Conservation (phyloP, 2,113 vertebrate species). For the Empidonax traillii region DNA sequence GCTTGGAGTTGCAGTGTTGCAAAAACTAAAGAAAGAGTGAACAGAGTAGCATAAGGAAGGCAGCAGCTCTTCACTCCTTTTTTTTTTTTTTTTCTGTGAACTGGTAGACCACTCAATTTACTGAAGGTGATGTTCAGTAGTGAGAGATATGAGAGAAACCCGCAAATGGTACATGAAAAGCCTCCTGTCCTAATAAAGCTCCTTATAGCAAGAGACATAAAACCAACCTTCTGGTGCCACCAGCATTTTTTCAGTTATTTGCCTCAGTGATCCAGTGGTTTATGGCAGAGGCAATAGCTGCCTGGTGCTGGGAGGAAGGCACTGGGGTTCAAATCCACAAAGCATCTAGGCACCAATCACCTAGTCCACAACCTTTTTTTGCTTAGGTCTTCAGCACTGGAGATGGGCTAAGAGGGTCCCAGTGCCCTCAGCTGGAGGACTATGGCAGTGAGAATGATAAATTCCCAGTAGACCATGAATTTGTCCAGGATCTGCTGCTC, state of each 20-base stretch:
- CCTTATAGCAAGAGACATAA: not conserved
- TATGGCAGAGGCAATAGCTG: not conserved
- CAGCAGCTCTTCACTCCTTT: not conserved
- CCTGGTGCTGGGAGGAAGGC: not conserved
- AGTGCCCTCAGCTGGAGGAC: not conserved
- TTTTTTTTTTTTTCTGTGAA: not conserved
- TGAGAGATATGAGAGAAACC: not conserved
- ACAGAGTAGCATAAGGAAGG: not conserved
- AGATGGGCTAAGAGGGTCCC: fast-evolving
- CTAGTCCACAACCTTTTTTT: not conserved
- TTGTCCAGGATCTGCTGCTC: not conserved
- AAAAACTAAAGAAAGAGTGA: not conserved
- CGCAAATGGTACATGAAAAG: not conserved
- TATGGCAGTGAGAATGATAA: fast-evolving
- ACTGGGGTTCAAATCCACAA: not conserved
- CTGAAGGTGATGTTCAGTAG: not conserved
- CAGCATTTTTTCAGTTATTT: not conserved
- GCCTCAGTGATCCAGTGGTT: not conserved
- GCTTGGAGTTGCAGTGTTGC: not conserved
- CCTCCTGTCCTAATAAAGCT: not conserved
- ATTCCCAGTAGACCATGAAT: not conserved
- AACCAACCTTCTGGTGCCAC: not conserved
- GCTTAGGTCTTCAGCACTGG: not conserved
- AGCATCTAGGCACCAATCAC: not conserved
- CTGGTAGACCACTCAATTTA: not conserved